Evolutionary conservation across 2,113 vertebrate genomes (phyloP), one percentile per base, ranked within the genome.

Genomic region (Hippoglossus stenolepis): DNA sequence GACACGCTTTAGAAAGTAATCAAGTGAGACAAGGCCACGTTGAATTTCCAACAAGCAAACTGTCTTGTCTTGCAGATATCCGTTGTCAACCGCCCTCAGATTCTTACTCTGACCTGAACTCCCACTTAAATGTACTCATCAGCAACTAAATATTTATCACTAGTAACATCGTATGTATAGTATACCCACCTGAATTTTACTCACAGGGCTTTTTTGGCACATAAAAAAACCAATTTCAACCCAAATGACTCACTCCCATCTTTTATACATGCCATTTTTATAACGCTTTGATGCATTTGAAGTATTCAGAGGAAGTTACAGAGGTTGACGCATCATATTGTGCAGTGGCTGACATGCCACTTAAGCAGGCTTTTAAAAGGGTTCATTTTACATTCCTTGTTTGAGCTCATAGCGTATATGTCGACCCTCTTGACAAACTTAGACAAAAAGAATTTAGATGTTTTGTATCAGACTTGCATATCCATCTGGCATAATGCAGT

Each of bases 291-390:
- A 53, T 54, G 21, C 40, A 70, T 65, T 70, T 71, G n/a, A 75
- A 61, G 73, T 18, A 63, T 54, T 73, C 67, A 40, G 18, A 59
- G 24, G 31, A 79, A 70, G 61, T 86, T 51, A 21, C 24, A 68
- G 23, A 76, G 66, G 35, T 6, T 69, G 54, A 81, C 68, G 63
- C 21, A 54, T 63, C 26, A 51, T 35, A 54, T 60, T 59, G 26
- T 70, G 70, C 12, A 4, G 1, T 62, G 67, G 49, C 65, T 59
- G 56, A 77, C n/a, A 40, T 65, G 18, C 35, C 15, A 65, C 45
- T 71, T 69, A 63, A 77, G 61, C 26, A 35, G 4, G 58, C 58
- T 70, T 71, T 72, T 20, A 66, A 35, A 23, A 62, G 18, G 7
- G 26, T 70, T 80, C 8, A 54, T n/a, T 54, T 54, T 9, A 54